Percentiles rank a stretch among this genome's conserved stretches.
Conservation (phyloP, 2,888 invertebrate genomes). For the Marronus borbonicus region DNA sequence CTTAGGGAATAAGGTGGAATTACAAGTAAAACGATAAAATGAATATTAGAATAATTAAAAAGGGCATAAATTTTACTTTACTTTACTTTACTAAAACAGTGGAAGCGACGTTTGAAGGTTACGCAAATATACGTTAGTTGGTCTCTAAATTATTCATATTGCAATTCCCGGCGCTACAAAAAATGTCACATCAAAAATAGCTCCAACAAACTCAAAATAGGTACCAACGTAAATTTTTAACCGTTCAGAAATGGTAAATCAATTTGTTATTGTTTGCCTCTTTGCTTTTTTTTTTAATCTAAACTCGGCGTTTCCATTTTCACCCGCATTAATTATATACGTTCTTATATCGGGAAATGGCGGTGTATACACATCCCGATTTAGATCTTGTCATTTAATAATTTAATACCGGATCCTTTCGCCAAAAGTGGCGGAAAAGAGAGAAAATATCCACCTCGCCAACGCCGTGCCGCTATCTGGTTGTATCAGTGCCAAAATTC, state of each 20-base stretch:
- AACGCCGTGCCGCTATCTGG: conserved; percentile 52
- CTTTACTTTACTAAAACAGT: too few relatives aligned
- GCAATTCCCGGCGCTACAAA: background rate
- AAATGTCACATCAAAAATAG: background rate
- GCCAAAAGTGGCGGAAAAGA: conserved; percentile 31
- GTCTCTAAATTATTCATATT: background rate
- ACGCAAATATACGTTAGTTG: too few relatives aligned
- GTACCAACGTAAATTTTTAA: background rate
- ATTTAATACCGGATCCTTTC: conserved; percentile 45
- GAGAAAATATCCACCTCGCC: conserved; percentile 48
- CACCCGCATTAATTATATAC: conserved; percentile 52
- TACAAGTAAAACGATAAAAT: too few relatives aligned
- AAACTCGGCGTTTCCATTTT: background rate
- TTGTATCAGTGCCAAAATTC: conserved; percentile 56
- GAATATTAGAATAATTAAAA: too few relatives aligned
- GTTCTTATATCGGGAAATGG: conserved; percentile 52
- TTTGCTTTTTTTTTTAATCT: background rate
- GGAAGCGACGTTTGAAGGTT: too few relatives aligned
- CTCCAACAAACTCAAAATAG: background rate
- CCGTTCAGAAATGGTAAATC: background rate
- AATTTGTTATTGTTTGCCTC: background rate
- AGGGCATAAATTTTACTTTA: too few relatives aligned
- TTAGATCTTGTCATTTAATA: conserved; percentile 43
- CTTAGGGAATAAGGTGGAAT: too few relatives aligned
- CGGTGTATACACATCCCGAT: conserved; percentile 40